Percentiles rank a stretch among this genome's conserved stretches.
phyloP scores from a whole-genome alignment of 2,797 vertebrate species.

The Leuciscus waleckii region DNA sequence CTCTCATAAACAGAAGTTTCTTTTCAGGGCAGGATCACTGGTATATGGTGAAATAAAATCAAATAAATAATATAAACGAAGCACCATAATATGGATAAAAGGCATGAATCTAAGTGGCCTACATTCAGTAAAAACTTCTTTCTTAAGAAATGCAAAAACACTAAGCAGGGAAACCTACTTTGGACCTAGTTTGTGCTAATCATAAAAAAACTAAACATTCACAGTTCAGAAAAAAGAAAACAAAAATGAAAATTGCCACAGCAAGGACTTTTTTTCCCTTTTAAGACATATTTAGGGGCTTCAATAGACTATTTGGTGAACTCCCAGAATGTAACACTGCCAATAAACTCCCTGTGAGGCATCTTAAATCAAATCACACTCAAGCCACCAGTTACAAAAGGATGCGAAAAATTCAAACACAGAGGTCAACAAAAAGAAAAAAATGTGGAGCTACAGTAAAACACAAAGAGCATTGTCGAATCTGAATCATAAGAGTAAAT shows the following conservation, averaged over 20 bases:
- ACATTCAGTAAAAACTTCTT: conserved; percentile 71
- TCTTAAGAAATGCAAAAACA: conserved; percentile 65
- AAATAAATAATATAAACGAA: conserved; percentile 80
- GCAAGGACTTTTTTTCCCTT: conserved; percentile 77
- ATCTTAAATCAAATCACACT: conserved; percentile 65
- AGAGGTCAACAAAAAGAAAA: neutral
- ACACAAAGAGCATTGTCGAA: conserved; percentile 57
- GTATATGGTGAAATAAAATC: conserved; percentile 72
- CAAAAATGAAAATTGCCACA: conserved; percentile 66
- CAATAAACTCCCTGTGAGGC: conserved; percentile 60
- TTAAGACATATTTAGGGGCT: conserved; percentile 71
- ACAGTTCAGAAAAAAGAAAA: conserved; percentile 69
- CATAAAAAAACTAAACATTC: conserved; percentile 60
- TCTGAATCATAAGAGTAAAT: conserved; percentile 51
- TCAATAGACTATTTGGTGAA: conserved; percentile 52
- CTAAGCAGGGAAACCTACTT: conserved; percentile 67
- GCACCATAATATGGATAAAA: conserved; percentile 70
- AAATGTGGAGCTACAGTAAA: conserved; percentile 46
- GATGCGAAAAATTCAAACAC: conserved; percentile 32
- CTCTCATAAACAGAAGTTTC: conserved; percentile 57
- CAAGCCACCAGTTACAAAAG: conserved; percentile 67
- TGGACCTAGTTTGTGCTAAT: conserved; percentile 66
- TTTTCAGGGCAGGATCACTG: conserved; percentile 70
- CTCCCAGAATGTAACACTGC: conserved; percentile 56
- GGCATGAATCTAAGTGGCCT: conserved; percentile 72